Evolutionary conservation across 2,888 invertebrate genomes (phyloP).

Genomic region (Drosophila neotestacea): DNA sequence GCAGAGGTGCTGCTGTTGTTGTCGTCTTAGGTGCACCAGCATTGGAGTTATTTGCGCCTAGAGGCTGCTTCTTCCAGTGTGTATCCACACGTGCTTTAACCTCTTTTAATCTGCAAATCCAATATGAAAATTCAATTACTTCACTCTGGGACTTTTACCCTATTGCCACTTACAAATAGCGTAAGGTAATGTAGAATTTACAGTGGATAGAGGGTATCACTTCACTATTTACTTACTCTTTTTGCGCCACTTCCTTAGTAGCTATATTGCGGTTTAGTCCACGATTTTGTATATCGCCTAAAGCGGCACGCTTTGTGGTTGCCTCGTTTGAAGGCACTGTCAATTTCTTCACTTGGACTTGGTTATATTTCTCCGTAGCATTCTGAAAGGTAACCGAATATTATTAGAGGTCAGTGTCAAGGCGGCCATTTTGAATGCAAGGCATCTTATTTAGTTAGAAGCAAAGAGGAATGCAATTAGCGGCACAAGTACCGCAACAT

Average conservation of each 20-base stretch:
- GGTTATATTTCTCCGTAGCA: constrained; percentile 76
- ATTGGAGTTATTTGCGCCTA: constrained; percentile 34
- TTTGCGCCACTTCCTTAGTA: constrained; percentile 75
- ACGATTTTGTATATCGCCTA: constrained; percentile 86
- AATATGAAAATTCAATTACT: background rate
- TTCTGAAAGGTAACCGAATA: constrained; percentile 65
- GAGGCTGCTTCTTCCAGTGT: constrained; percentile 81
- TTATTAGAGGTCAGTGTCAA: constrained; percentile 25
- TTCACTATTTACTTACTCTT: constrained; percentile 74
- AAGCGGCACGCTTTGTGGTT: constrained; percentile 84
- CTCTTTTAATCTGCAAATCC: constrained; percentile 68
- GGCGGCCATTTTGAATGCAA: constrained; percentile 62
- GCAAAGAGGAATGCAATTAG: constrained; percentile 27
- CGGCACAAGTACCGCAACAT: constrained; percentile 53
- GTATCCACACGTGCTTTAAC: constrained; percentile 84
- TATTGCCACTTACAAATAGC: no score
- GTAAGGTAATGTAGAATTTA: no score
- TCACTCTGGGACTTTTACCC: background rate
- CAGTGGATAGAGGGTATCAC: no score
- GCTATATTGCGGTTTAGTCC: constrained; percentile 80
- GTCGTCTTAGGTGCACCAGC: constrained; percentile 10
- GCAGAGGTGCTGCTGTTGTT: constrained; percentile 21
- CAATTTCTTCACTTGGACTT: constrained; percentile 80
- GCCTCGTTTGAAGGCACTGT: constrained; percentile 71
- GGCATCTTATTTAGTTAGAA: constrained; percentile 1